Evolutionary conservation across 2,888 invertebrate genomes (phyloP).

Genomic region (Pheosia tremula): DNA sequence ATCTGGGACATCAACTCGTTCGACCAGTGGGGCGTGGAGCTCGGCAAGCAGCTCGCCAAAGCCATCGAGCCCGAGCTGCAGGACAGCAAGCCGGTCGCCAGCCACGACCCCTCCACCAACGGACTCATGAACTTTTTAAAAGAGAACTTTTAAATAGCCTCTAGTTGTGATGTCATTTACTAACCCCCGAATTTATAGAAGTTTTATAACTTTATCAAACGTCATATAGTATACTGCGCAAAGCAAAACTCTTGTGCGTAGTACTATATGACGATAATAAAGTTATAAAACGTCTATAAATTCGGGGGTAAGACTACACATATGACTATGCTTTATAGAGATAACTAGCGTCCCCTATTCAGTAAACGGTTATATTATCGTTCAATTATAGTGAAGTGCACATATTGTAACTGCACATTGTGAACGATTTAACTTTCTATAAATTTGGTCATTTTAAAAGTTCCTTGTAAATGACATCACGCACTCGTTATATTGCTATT

Average conservation of each 20-base stretch:
- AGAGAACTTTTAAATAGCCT: conserved; percentile 73
- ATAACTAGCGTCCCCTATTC: no score
- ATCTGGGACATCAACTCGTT: conserved; percentile 99
- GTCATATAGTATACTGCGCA: no score
- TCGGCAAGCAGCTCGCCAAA: conserved; percentile 99
- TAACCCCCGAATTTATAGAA: neutral
- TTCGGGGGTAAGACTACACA: no score
- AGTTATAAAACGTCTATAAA: no score
- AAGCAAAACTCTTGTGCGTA: no score
- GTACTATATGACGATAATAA: no score
- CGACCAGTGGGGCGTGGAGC: conserved; percentile 99
- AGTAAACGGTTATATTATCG: no score
- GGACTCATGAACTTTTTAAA: conserved; percentile 98
- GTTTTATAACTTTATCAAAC: no score
- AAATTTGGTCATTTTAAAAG: neutral
- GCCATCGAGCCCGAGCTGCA: conserved; percentile 98
- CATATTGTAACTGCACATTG: no score
- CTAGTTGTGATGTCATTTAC: neutral
- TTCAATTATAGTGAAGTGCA: no score
- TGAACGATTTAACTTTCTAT: no score
- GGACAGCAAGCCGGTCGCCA: conserved; percentile 86
- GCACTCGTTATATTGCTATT: neutral
- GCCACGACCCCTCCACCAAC: conserved; percentile 98
- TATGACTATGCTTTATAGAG: no score
- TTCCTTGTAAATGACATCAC: neutral